These are phyloP conservation scores for Brachionus rotundiformis DNA, from an alignment of 1,140 invertebrate genomes.

Conservation along the genomic window DNA sequence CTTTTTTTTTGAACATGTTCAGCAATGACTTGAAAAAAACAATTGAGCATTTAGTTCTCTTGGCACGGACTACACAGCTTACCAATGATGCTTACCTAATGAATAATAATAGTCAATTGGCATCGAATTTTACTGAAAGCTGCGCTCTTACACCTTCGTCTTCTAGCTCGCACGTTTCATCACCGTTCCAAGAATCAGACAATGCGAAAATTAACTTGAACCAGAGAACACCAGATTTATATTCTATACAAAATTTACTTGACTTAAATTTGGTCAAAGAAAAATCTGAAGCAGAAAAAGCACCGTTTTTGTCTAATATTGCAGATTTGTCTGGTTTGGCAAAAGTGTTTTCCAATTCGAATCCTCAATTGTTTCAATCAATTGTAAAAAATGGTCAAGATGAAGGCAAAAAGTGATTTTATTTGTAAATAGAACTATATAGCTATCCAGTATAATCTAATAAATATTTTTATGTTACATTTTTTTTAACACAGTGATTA, in stretches of 20 bases:
- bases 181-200: conserved; percentile 6
- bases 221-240: background rate
- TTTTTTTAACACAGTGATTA: too few species aligned
- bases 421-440: background rate
- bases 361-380: background rate
- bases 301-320: background rate
- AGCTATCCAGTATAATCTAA: background rate
- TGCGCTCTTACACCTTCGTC: background rate
- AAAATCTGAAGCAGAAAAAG: background rate
- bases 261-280: background rate
- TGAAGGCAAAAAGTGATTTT: background rate
- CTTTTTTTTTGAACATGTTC: conserved; percentile 73
- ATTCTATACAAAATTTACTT: conserved; percentile 27
- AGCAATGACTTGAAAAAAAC: conserved; percentile 82
- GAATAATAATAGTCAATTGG: background rate
- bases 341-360: background rate
- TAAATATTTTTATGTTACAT: background rate
- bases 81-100: background rate
- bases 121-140: background rate
- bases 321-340: background rate
- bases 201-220: background rate
- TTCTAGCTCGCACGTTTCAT: background rate
- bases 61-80: background rate
- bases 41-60: conserved; percentile 75
- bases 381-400: background rate